A percentile compares a stretch with the other conserved stretches of the same genome.
These are phyloP conservation scores for Microctonus aethiopoides DNA, from an alignment of 2,888 invertebrate species.

Conservation along the genomic window DNA sequence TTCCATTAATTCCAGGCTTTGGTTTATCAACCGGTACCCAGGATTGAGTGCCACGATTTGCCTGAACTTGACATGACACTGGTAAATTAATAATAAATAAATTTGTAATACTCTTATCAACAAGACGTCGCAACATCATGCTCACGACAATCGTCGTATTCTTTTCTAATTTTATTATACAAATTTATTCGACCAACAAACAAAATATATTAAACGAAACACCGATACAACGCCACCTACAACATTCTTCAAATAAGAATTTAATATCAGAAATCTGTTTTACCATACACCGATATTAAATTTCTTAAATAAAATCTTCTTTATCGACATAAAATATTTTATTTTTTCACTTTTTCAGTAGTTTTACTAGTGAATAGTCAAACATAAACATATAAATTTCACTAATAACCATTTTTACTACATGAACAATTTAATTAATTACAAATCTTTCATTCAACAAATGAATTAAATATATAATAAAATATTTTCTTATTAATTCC, in stretches of 20 bases:
- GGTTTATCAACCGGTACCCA: slow-evolving; percentile 70
- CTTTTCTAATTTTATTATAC: too few relatives aligned
- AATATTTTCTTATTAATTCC: too few relatives aligned
- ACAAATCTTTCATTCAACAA: too few relatives aligned
- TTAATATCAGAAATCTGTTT: background rate
- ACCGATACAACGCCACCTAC: background rate
- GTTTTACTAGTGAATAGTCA: background rate
- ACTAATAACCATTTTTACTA: too few relatives aligned
- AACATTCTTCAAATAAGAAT: background rate
- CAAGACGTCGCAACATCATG: slow-evolving; percentile 46
- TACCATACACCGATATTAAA: background rate
- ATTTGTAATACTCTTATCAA: slow-evolving; percentile 44
- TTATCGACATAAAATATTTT: background rate
- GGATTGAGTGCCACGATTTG: slow-evolving; percentile 40
- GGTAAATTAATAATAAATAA: slow-evolving; percentile 33
- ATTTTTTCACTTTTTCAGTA: background rate
- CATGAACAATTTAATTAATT: too few relatives aligned
- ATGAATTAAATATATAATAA: too few relatives aligned
- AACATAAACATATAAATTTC: too few relatives aligned
- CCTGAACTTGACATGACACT: slow-evolving; percentile 49
- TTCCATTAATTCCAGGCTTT: slow-evolving; percentile 73
- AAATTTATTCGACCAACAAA: too few relatives aligned
- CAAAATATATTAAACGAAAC: too few relatives aligned
- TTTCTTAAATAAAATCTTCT: background rate
- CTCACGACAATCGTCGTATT: slow-evolving; percentile 52